Conservation (phyloP, 1,140 invertebrate genomes). For the Vollenhovia emeryi region DNA sequence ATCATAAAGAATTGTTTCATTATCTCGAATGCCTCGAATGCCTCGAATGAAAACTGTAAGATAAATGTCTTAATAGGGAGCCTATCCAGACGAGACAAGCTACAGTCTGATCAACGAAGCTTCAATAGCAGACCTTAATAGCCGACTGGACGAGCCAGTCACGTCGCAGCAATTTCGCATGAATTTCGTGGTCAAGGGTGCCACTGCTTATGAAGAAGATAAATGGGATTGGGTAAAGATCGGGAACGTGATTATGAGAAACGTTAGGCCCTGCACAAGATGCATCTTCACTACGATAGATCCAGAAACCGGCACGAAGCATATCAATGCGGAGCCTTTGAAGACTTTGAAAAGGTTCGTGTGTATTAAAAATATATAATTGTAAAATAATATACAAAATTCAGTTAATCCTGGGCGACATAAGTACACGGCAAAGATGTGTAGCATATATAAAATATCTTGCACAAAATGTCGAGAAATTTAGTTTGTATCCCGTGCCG, state of each 20-base stretch:
- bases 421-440: not conserved
- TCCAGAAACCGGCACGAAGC: constrained; percentile 85
- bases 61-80: constrained; percentile 83
- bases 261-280: constrained; percentile 89
- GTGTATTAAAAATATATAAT: constrained; percentile 66
- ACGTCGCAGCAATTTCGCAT: constrained; percentile 88
- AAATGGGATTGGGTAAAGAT: constrained; percentile 90
- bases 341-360: constrained; percentile 86
- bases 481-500: not conserved
- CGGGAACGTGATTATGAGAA: constrained; percentile 87
- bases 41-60: not conserved
- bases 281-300: constrained; percentile 88
- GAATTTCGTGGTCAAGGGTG: constrained; percentile 89
- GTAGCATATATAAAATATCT: too few relatives aligned
- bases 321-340: constrained; percentile 85
- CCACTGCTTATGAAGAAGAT: constrained; percentile 88
- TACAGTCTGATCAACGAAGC: constrained; percentile 88
- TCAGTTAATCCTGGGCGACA: not conserved
- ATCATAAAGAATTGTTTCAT: not conserved
- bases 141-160: constrained; percentile 85
- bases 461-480: not conserved
- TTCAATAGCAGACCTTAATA: constrained; percentile 88
- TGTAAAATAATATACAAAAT: not conserved
- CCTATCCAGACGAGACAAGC: constrained; percentile 86
- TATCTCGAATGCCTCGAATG: too few relatives aligned